Evolutionary conservation across 2,888 invertebrate genomes (phyloP).

Genomic region (Eupsilia transversa): DNA sequence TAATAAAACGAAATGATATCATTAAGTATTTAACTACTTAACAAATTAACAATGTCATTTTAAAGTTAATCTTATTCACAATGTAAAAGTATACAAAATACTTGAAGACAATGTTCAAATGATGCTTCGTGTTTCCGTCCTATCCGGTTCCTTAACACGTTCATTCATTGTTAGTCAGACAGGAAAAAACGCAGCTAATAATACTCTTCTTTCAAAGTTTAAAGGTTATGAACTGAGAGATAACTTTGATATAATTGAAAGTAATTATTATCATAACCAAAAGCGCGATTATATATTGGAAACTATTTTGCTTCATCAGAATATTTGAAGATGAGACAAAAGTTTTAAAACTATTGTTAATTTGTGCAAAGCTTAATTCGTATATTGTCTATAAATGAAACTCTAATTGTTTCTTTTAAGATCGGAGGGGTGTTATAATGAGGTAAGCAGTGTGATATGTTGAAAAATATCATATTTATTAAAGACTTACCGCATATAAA

Average conservation of each 20-base stretch:
- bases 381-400: not conserved
- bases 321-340: not conserved
- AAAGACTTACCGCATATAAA: slow-evolving; percentile 72
- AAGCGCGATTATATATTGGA: slow-evolving; percentile 8
- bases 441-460: not conserved
- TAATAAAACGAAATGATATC: slow-evolving; percentile 9
- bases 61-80: not conserved
- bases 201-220: slow-evolving; percentile 10
- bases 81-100: not conserved
- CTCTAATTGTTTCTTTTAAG: slow-evolving; percentile 1
- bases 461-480: slow-evolving; percentile 30
- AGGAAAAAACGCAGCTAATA: not conserved
- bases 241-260: slow-evolving; percentile 1
- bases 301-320: not conserved
- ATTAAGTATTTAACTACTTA: not conserved
- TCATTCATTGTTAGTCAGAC: slow-evolving; percentile 1
- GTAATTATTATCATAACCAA: slow-evolving; percentile 18
- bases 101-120: not conserved
- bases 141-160: not conserved
- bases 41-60: not conserved
- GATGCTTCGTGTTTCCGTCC: not conserved
- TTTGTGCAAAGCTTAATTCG: not conserved
- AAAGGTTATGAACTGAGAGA: slow-evolving; percentile 27
- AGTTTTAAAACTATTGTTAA: not conserved
- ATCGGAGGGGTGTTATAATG: not conserved